phyloP scores from a whole-genome alignment of 2,888 invertebrate species.

The Gari tellinella region DNA sequence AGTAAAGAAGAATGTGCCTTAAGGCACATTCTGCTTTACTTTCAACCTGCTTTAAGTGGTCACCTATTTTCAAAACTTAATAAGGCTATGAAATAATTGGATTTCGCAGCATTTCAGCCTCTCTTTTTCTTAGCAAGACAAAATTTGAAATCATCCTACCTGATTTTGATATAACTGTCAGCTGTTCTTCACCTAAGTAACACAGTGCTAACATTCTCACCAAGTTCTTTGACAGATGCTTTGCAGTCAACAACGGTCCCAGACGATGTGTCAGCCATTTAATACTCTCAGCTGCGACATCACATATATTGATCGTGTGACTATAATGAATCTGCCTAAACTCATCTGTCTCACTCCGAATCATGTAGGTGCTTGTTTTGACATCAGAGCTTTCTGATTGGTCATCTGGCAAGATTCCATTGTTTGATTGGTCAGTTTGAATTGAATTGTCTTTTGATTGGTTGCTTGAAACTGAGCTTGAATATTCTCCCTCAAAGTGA shows the following conservation, averaged over 20 bases:
- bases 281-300: constrained; percentile 82
- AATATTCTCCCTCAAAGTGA: constrained; percentile 27
- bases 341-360: constrained; percentile 82
- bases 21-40: too few relatives aligned
- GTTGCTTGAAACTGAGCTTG: constrained; percentile 5
- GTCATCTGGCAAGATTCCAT: constrained; percentile 35
- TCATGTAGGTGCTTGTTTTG: constrained; percentile 65
- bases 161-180: constrained; percentile 61
- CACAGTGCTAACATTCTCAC: constrained; percentile 97
- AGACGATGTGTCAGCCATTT: constrained; percentile 96
- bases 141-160: constrained; percentile 51
- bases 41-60: too few relatives aligned
- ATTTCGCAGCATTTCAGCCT: too few relatives aligned
- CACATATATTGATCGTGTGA: constrained; percentile 80
- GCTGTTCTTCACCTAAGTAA: constrained; percentile 89
- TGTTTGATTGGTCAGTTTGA: constrained; percentile 33
- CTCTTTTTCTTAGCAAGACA: too few relatives aligned
- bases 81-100: too few relatives aligned
- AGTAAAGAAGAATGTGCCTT: too few relatives aligned
- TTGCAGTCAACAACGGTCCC: constrained; percentile 96
- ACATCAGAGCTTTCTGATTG: constrained; percentile 31
- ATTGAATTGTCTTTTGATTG: constrained; percentile 18
- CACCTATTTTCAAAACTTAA: too few relatives aligned
- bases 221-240: constrained; percentile 95
- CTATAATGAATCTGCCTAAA: constrained; percentile 72